A percentile compares a stretch with the other conserved stretches of the same genome.
phyloP scores from a whole-genome alignment of 2,888 invertebrate species.

The Choristoneura rosaceana region DNA sequence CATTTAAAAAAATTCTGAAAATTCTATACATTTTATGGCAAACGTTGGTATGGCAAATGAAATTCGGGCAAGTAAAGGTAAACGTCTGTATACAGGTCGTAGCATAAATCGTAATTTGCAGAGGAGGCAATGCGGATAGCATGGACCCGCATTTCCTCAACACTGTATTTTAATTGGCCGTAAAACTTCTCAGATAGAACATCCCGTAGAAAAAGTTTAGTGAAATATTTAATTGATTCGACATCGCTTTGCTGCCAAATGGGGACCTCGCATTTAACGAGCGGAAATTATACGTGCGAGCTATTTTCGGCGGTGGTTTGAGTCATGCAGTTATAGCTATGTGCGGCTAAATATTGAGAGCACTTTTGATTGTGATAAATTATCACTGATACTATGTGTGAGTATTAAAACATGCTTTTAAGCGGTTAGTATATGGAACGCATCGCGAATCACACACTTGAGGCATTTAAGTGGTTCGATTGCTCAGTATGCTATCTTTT shows the following conservation, averaged over 20 bases:
- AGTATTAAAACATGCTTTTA: slow-evolving; percentile 10
- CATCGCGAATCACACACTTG: background rate
- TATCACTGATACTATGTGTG: slow-evolving; percentile 2
- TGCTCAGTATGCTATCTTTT: background rate
- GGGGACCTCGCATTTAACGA: slow-evolving; percentile 1
- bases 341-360: slow-evolving; percentile 12
- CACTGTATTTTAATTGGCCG: slow-evolving; percentile 9
- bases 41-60: too few species aligned
- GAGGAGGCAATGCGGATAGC: background rate
- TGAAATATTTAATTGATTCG: slow-evolving; percentile 19
- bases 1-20: too few species aligned
- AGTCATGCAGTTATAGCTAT: slow-evolving; percentile 7
- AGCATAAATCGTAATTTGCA: background rate
- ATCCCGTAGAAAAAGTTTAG: slow-evolving; percentile 8
- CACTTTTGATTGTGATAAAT: slow-evolving; percentile 12
- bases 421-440: background rate
- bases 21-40: too few species aligned
- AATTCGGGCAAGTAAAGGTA: too few species aligned
- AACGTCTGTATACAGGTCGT: too few species aligned
- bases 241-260: slow-evolving; percentile 25
- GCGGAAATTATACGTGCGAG: slow-evolving; percentile 31
- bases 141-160: background rate
- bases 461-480: background rate
- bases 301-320: slow-evolving; percentile 29
- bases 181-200: slow-evolving; percentile 1